Conservation (phyloP, 2,797 vertebrate species). For the Gymnothorax reevesii region DNA sequence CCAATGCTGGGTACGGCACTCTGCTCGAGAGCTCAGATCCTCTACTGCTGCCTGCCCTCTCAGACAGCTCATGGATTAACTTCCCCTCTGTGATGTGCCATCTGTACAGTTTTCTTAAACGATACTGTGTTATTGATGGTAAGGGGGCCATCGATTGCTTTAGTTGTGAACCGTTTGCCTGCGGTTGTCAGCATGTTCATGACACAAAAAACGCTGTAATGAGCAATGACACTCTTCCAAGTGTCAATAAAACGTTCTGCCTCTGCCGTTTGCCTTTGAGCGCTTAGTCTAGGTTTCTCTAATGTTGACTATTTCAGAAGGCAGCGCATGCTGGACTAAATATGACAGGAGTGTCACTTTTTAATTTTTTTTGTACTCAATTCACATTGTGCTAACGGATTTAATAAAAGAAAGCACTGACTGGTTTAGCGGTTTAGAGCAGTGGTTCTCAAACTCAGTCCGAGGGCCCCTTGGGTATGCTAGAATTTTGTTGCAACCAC, state of each 20-base stretch:
- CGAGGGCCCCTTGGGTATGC: too few species aligned
- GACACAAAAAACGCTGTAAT: neutral
- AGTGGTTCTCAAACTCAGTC: too few species aligned
- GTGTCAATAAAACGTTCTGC: slow-evolving; percentile 2
- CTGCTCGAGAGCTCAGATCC: neutral
- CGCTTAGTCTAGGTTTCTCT: neutral
- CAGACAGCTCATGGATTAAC: neutral
- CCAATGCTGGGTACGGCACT: slow-evolving; percentile 77
- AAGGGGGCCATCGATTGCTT: neutral
- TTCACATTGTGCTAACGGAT: neutral
- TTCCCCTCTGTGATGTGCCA: neutral
- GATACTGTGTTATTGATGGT: neutral
- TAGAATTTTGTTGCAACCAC: too few species aligned
- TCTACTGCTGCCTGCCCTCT: neutral
- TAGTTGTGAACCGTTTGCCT: neutral
- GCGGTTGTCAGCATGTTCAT: neutral
- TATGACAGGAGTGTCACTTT: neutral
- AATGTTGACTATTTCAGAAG: neutral
- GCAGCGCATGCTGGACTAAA: neutral
- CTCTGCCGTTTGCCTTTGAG: slow-evolving; percentile 4
- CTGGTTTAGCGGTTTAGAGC: too few species aligned
- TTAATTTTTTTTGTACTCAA: neutral
- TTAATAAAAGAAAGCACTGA: neutral
- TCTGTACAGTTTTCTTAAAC: neutral
- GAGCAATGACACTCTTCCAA: neutral